Percentiles rank a stretch among this genome's conserved stretches.
Evolutionary conservation across 2,113 vertebrate species (phyloP).

Genomic region (Mirza zaza): DNA sequence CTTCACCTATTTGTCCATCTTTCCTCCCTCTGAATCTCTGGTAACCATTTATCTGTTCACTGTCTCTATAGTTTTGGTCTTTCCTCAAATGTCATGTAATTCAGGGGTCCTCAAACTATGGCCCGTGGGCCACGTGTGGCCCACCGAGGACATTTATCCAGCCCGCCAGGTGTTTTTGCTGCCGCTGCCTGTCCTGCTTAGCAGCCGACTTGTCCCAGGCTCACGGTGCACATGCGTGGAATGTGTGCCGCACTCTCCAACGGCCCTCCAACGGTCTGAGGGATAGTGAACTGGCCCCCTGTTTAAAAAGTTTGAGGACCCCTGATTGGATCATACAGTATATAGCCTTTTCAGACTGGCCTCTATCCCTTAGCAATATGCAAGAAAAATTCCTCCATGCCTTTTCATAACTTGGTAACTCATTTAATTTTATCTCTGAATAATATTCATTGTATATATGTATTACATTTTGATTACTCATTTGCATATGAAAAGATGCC

Average conservation of each 20-base stretch:
- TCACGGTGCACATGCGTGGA: no score
- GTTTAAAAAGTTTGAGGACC: no score
- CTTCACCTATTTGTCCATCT: background rate
- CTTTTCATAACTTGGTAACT: background rate
- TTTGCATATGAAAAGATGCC: background rate
- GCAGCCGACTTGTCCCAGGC: no score
- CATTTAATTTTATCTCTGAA: background rate
- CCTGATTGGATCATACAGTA: background rate
- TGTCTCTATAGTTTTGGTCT: background rate
- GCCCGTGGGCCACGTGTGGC: no score
- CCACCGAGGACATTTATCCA: no score
- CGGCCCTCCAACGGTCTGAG: no score
- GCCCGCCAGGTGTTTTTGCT: no score
- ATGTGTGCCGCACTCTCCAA: no score
- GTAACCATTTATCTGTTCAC: background rate
- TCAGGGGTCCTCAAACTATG: no score
- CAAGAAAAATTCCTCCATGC: background rate
- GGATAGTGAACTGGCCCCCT: no score
- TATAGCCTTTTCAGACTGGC: background rate
- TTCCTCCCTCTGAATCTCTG: background rate
- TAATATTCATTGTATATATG: background rate
- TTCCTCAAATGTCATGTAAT: background rate
- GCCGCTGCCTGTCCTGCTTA: no score
- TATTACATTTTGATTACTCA: background rate
- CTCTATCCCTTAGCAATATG: background rate